These are phyloP conservation scores for Echeneis naucrates DNA, from an alignment of 2,797 vertebrate species.

Conservation along the genomic window DNA sequence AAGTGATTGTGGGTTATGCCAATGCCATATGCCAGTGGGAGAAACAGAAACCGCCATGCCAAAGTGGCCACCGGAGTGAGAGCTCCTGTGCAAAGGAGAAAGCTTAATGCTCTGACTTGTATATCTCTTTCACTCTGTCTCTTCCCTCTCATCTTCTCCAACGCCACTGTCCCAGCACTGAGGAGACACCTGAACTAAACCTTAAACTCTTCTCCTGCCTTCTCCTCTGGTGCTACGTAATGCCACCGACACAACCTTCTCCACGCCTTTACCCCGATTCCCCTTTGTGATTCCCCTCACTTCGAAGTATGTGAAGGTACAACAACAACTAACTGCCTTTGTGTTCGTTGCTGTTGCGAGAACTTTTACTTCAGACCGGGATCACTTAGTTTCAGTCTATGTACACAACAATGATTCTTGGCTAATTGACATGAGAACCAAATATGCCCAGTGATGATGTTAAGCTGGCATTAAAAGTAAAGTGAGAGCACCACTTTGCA, in stretches of 20 bases:
- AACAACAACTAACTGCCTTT: constrained; percentile 71
- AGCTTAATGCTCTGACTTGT: constrained; percentile 60
- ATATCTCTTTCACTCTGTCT: constrained; percentile 19
- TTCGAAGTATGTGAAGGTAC: constrained; percentile 52
- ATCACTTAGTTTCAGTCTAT: constrained; percentile 33
- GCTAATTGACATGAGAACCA: constrained; percentile 48
- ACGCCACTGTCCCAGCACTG: constrained; percentile 45
- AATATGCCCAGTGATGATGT: constrained; percentile 33
- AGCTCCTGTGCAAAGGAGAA: constrained; percentile 81
- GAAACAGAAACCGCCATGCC: constrained; percentile 93
- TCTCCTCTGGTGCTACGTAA: constrained; percentile 69
- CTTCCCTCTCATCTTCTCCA: constrained; percentile 10
- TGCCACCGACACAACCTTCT: constrained; percentile 24
- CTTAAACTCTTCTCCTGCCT: constrained; percentile 69
- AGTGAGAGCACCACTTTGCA: constrained; percentile 41
- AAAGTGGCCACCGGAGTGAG: constrained; percentile 84
- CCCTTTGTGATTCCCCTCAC: constrained; percentile 66
- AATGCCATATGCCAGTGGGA: constrained; percentile 96
- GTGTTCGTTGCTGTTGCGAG: constrained; percentile 46
- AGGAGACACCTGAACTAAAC: constrained; percentile 65
- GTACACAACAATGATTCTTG: constrained; percentile 25
- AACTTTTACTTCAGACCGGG: constrained; percentile 46
- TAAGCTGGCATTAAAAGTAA: constrained; percentile 28
- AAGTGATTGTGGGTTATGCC: constrained; percentile 94
- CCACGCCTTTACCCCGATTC: constrained; percentile 53